Conservation (phyloP, 37 sponge, comb jelly and placozoan species). For the Beroe forskalii region DNA sequence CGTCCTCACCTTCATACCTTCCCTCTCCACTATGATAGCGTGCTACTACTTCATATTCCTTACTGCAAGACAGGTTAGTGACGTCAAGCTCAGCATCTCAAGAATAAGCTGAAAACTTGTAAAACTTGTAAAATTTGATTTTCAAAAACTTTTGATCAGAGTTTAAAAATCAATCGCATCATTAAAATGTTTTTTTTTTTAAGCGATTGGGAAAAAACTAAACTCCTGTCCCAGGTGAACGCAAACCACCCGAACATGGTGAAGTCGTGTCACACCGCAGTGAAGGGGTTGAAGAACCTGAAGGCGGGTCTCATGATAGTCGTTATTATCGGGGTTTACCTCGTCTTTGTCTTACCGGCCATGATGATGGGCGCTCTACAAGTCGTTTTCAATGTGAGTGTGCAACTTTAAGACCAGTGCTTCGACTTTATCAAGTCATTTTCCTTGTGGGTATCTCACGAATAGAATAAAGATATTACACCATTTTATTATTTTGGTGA, state of each 20-base stretch:
- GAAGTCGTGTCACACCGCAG: background rate
- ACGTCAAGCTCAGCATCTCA: too few species aligned
- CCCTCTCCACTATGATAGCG: constrained; percentile 41
- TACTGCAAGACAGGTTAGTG: constrained; percentile 31
- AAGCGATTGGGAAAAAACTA: too few species aligned
- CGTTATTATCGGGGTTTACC: constrained; percentile 53
- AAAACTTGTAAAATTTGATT: too few species aligned
- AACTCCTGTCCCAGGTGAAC: constrained; percentile 49
- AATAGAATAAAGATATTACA: too few species aligned
- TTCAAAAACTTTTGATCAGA: too few species aligned
- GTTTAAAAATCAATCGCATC: too few species aligned
- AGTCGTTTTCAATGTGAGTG: constrained; percentile 55
- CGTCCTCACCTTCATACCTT: constrained; percentile 15
- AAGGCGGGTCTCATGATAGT: constrained; percentile 57
- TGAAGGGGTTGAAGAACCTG: constrained; percentile 29
- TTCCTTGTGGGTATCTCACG: too few species aligned
- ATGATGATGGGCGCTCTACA: constrained; percentile 30
- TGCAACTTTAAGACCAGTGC: too few species aligned
- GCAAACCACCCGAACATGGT: constrained; percentile 22
- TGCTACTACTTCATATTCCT: constrained; percentile 58
- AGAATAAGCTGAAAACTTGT: too few species aligned
- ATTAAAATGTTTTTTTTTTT: too few species aligned
- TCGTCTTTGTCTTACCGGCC: constrained; percentile 39
- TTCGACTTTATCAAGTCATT: too few species aligned
- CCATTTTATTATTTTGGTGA: too few species aligned